Percentiles rank a stretch among this genome's conserved stretches.
phyloP scores from a whole-genome alignment of 2,113 vertebrate genomes.

The Ovis canadensis region DNA sequence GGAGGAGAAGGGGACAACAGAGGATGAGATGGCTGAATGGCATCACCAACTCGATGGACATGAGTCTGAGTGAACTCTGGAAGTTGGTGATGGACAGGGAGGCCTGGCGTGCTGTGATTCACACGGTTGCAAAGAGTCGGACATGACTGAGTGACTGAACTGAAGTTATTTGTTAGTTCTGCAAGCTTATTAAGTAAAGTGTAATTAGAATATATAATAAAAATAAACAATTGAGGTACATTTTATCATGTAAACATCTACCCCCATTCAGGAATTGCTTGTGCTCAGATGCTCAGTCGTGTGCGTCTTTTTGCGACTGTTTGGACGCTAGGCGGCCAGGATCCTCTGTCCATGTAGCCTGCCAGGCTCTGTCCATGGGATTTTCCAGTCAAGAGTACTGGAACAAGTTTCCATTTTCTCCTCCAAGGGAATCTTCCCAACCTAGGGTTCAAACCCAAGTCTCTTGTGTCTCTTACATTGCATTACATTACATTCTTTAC shows the following conservation, averaged over 20 bases:
- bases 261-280: neutral
- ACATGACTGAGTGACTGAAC: too few species aligned
- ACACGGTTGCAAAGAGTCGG: rapidly evolving
- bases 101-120: too few species aligned
- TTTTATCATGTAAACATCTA: neutral
- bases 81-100: too few species aligned
- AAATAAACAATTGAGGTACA: neutral
- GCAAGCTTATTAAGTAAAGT: neutral
- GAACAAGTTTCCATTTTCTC: neutral
- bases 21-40: too few species aligned
- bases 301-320: rapidly evolving
- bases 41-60: too few species aligned
- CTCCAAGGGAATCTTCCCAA: neutral
- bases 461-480: neutral
- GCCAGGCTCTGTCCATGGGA: neutral
- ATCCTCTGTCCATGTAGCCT: neutral
- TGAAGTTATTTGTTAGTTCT: neutral
- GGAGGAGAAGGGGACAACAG: too few species aligned
- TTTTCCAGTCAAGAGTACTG: neutral
- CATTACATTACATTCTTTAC: neutral
- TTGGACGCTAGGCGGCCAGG: neutral
- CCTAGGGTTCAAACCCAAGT: neutral
- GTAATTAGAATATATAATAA: neutral
- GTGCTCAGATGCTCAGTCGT: neutral
- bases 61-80: too few species aligned